These are phyloP conservation scores for Varanus salvator DNA, from an alignment of 2,113 vertebrate species.

Conservation along the genomic window DNA sequence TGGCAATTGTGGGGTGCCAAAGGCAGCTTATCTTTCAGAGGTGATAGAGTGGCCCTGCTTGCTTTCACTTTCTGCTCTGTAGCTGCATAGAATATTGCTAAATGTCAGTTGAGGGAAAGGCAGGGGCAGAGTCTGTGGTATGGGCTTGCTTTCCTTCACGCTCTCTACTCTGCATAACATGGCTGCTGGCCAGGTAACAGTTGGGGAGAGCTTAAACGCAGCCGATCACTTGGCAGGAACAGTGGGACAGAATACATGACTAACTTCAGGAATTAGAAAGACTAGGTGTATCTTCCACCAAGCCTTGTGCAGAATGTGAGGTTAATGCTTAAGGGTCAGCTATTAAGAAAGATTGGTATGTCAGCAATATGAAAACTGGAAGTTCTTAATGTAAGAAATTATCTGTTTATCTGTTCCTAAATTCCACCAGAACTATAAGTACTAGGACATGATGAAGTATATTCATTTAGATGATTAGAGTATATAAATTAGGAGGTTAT, in stretches of 20 bases:
- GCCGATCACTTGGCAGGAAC: neutral
- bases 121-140: neutral
- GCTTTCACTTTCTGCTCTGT: neutral
- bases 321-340: neutral
- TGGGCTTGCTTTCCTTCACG: neutral
- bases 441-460: neutral
- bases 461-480: neutral
- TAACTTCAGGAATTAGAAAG: neutral
- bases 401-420: neutral
- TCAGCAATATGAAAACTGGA: neutral
- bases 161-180: neutral
- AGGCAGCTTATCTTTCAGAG: neutral
- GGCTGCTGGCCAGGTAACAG: neutral
- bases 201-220: neutral
- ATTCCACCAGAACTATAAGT: neutral
- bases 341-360: neutral
- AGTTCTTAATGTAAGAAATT: neutral
- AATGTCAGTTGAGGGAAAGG: neutral
- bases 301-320: neutral
- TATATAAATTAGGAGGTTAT: neutral
- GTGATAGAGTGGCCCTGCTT: too few species aligned
- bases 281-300: neutral
- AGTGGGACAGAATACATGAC: neutral
- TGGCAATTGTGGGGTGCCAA: neutral
- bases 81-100: too few species aligned